Base-by-base conservation (phyloP, 1,140 invertebrate genomes). In the Latrodectus geometricus region DNA sequence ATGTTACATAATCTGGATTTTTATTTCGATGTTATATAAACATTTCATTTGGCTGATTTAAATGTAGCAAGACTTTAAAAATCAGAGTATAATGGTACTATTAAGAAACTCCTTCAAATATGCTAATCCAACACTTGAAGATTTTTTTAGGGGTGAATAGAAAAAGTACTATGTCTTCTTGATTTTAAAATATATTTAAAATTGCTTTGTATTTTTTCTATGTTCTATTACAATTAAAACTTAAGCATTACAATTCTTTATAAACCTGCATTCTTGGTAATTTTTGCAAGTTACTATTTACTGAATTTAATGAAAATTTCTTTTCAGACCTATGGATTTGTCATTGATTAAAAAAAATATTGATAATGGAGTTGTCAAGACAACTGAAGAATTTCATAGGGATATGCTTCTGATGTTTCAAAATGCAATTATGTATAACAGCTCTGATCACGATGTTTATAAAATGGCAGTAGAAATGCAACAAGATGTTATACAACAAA, bases 361-460 rank as follows among this genome's bases (percentile, higher is more conserved):
- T 74, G 97, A 99, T 89, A 94, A 93, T 65, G 97, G 97, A 0
- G 91, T 93, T 0, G 95, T 97, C 35, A 88, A 95, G 69, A 96
- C 95, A 0, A 96, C 96, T 0, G 93, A 92, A 50, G 95, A 98
- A 89, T 97, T 99, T 90, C 96, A 98, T 89, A 91, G 96, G 8
- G 96, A 98, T 89, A 94, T 98, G 48, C 94, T 98, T 91, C 92
- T 98, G 0, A 98, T 99, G 97, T 96, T 98, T 90, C 95, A 96
- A 68, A 99, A 99, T 92, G 96, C 97, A 0, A 93, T 98, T 54
- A 97, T 98, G 94, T 98, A 97, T 90, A 98, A 98, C 91, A 95
- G 95, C 90, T 94, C 94, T 0, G 94, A 95, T 88, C 95, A 96
- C 89, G 93, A 95, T 89, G 94, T 97, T 8, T 95, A 95, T 90